These are phyloP conservation scores for Seriola dumerili DNA, from an alignment of 2,113 vertebrate species.

Conservation along the genomic window DNA sequence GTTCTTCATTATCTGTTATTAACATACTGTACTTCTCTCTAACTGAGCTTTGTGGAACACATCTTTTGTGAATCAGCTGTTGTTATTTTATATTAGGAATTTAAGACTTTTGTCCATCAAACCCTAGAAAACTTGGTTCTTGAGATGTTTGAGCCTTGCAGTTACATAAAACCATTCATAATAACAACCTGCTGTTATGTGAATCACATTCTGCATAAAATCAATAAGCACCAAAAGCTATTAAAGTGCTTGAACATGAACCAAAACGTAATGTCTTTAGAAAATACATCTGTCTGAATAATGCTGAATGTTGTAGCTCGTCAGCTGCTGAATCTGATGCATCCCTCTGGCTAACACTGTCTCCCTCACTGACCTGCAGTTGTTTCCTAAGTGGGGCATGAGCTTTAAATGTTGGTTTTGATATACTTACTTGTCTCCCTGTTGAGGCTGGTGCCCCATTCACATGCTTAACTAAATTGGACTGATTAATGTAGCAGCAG, in stretches of 20 bases:
- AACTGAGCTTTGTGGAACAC: not conserved
- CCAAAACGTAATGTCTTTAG: constrained; percentile 9
- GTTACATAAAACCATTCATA: not conserved
- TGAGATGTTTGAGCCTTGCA: not conserved
- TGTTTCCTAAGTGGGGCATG: constrained; percentile 2
- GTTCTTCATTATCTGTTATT: not conserved
- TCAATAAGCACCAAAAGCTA: not conserved
- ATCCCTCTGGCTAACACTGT: constrained; percentile 19
- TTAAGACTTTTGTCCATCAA: not conserved
- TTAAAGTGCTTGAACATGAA: not conserved
- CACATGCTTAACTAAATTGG: constrained; percentile 4
- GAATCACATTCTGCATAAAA: constrained; percentile 2
- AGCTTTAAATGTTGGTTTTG: not conserved
- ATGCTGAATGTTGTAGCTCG: constrained; percentile 19
- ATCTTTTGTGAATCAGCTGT: not conserved
- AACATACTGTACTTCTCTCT: not conserved
- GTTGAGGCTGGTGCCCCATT: not conserved
- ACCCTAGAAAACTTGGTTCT: not conserved
- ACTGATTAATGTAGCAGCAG: constrained; percentile 40
- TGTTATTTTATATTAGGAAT: not conserved
- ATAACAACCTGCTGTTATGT: not conserved
- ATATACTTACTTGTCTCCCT: constrained; percentile 26
- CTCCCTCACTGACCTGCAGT: constrained; percentile 45
- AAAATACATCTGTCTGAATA: constrained; percentile 20
- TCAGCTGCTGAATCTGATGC: constrained; percentile 24